Conservation (phyloP, 2,797 vertebrate genomes). For the Sebastiscus albofasciatus region DNA sequence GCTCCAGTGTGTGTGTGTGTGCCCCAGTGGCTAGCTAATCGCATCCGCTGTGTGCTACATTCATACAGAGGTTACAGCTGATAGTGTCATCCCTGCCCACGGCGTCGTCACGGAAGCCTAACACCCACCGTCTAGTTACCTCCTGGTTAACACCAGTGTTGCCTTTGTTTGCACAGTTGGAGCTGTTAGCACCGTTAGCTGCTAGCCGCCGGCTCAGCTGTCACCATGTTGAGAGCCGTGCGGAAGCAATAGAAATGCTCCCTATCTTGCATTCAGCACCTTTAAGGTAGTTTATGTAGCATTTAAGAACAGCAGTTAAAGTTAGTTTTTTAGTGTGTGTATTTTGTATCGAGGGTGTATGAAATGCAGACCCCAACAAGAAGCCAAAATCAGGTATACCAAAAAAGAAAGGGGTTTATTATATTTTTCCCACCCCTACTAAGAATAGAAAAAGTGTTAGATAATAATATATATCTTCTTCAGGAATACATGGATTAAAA, state of each 20-base stretch:
- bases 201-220: too few relatives aligned
- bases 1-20: too few relatives aligned
- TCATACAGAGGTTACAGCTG: too few relatives aligned
- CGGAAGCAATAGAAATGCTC: background rate
- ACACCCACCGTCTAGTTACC: too few relatives aligned
- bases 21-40: too few relatives aligned
- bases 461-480: conserved; percentile 67
- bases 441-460: conserved; percentile 77
- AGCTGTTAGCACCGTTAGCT: background rate
- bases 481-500: conserved; percentile 80
- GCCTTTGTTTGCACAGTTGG: too few relatives aligned
- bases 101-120: accelerated
- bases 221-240: background rate
- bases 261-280: background rate
- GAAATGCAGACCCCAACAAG: conserved; percentile 13
- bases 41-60: accelerated
- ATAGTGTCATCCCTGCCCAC: too few relatives aligned
- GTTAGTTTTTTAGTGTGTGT: background rate
- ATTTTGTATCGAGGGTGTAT: background rate
- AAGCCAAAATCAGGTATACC: conserved; percentile 46
- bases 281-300: background rate
- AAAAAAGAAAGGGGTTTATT: conserved; percentile 81
- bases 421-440: conserved; percentile 68
- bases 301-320: background rate
- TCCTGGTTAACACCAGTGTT: too few relatives aligned